phyloP scores from a whole-genome alignment of 1,140 invertebrate genomes.

The Neodiprion fabricii region DNA sequence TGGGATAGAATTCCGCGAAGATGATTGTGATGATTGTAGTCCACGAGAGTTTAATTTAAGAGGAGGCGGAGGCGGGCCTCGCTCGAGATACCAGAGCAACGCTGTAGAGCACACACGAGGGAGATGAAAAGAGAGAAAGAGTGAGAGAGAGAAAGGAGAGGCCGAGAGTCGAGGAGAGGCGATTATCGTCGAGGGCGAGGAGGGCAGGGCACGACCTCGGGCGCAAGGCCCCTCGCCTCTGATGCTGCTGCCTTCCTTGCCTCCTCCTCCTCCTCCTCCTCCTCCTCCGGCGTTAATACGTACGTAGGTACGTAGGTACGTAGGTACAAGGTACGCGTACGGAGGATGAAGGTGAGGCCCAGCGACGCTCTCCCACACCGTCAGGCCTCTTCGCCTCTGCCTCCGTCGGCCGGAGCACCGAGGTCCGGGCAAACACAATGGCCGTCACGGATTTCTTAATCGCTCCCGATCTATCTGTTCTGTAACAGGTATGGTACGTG shows the following conservation, averaged over 20 bases:
- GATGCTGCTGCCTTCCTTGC: too few relatives aligned
- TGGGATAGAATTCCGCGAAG: neutral
- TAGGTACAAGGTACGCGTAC: neutral
- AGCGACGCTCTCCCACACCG: neutral
- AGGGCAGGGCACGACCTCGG: slow-evolving; percentile 60
- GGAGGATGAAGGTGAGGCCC: neutral
- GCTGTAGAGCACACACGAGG: slow-evolving; percentile 41
- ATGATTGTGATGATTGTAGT: slow-evolving; percentile 1
- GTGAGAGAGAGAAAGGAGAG: slow-evolving; percentile 18
- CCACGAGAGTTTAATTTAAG: neutral
- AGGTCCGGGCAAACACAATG: slow-evolving; percentile 46
- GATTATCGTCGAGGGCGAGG: slow-evolving; percentile 37
- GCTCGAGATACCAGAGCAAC: slow-evolving; percentile 22
- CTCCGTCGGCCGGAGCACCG: neutral
- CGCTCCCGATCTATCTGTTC: slow-evolving; percentile 56
- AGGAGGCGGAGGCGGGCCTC: slow-evolving; percentile 4
- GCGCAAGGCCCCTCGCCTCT: slow-evolving; percentile 26
- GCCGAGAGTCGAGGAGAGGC: slow-evolving; percentile 29
- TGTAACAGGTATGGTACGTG: slow-evolving; percentile 36
- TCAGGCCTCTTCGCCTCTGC: neutral
- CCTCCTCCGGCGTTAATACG: too few relatives aligned
- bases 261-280: too few relatives aligned
- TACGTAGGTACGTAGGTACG: slow-evolving; percentile 16
- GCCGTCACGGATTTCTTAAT: slow-evolving; percentile 60
- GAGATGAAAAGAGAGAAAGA: slow-evolving; percentile 14